phyloP scores from a whole-genome alignment of 2,113 vertebrate species.

The Guaruba guarouba region DNA sequence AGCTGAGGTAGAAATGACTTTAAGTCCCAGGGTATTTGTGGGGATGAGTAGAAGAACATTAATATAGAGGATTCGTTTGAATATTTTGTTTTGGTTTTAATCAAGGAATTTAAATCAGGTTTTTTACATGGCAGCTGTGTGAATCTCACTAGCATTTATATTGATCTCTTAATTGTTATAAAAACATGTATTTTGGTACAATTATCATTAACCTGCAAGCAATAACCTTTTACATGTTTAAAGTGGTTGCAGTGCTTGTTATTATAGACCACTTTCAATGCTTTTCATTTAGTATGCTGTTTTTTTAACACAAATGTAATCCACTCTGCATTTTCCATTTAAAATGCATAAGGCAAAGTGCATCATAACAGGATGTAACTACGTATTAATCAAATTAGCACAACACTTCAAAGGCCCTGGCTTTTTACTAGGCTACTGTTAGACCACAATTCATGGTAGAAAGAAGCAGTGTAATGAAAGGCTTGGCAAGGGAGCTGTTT shows the following conservation, averaged over 20 bases:
- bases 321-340: conserved; percentile 81
- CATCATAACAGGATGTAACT: conserved; percentile 84
- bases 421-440: conserved; percentile 76
- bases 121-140: conserved; percentile 31
- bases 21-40: neutral
- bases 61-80: neutral
- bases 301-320: conserved; percentile 76
- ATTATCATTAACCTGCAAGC: conserved; percentile 74
- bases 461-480: conserved; percentile 76
- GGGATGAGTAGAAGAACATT: neutral
- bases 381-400: conserved; percentile 87
- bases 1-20: neutral
- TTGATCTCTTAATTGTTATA: conserved; percentile 69
- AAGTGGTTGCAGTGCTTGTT: conserved; percentile 67
- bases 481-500: conserved; percentile 75
- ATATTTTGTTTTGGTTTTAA: conserved; percentile 16
- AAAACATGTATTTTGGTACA: conserved; percentile 72
- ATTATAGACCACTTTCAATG: conserved; percentile 71
- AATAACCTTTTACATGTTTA: conserved; percentile 68
- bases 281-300: conserved; percentile 74
- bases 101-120: neutral
- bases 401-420: conserved; percentile 80
- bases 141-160: conserved; percentile 62
- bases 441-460: conserved; percentile 78
- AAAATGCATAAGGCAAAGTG: conserved; percentile 86